Conservation (phyloP, 1,140 invertebrate genomes). For the Saccostrea cuccullata region DNA sequence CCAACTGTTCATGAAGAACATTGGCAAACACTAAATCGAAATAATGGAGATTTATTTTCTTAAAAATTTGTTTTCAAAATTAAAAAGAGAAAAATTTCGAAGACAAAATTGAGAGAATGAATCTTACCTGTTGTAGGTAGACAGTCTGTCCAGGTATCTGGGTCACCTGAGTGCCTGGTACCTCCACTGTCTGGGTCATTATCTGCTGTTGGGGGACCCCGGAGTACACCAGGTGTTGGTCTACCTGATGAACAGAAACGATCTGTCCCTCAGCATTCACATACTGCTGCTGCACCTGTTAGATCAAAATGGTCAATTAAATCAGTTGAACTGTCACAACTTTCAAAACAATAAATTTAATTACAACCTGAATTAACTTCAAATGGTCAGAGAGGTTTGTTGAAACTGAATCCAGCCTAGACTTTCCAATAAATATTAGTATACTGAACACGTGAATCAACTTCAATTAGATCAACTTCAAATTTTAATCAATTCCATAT, state of each 20-base stretch:
- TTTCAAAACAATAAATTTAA: too few species aligned
- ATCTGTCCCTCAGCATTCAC: constrained; percentile 39
- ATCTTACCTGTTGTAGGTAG: constrained; percentile 34
- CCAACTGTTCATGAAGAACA: too few species aligned
- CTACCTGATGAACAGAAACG: constrained; percentile 4
- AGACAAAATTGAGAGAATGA: background rate
- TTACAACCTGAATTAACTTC: too few species aligned
- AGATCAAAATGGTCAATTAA: too few species aligned
- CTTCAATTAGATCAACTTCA: too few species aligned
- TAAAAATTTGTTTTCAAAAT: background rate
- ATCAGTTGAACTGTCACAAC: too few species aligned
- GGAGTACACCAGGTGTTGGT: constrained; percentile 19
- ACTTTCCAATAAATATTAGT: too few species aligned
- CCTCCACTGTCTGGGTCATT: constrained; percentile 24
- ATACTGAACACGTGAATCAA: too few species aligned
- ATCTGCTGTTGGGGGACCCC: constrained; percentile 26
- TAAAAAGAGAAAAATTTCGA: background rate
- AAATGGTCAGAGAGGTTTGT: too few species aligned
- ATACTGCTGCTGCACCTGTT: constrained; percentile 27
- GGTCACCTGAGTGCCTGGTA: constrained; percentile 13
- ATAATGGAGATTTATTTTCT: too few species aligned
- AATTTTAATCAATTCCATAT: background rate
- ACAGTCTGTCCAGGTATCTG: constrained; percentile 20
- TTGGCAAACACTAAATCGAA: too few species aligned
- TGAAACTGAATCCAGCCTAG: too few species aligned